Conservation (phyloP, 2,797 vertebrate genomes). For the Mus caroli region DNA sequence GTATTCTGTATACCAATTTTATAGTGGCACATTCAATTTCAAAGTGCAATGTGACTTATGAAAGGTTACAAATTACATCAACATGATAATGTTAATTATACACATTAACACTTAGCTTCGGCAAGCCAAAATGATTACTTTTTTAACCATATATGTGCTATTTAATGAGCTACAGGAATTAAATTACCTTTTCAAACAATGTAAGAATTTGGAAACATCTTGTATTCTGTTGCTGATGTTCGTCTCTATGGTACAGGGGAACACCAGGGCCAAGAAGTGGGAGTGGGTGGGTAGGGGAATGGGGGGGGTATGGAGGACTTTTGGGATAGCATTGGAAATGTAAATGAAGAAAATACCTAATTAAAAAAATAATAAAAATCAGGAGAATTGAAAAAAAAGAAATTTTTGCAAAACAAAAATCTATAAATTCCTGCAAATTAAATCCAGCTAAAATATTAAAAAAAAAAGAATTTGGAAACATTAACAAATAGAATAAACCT, state of each 20-base stretch:
- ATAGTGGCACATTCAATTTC: constrained; percentile 57
- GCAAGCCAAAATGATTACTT: background rate
- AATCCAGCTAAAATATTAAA: no score
- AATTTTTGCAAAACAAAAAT: no score
- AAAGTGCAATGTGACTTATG: constrained; percentile 58
- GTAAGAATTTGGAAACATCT: background rate
- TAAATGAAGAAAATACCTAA: no score
- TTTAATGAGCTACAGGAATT: constrained; percentile 13
- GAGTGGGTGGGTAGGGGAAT: no score
- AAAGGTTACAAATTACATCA: constrained; percentile 53
- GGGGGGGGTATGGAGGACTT: no score
- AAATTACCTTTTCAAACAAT: constrained; percentile 11
- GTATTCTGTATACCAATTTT: background rate
- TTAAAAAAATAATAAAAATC: no score
- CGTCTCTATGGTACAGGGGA: no score
- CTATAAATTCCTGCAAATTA: no score
- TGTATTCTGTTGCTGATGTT: no score
- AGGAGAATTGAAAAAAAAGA: no score
- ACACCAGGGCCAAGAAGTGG: no score
- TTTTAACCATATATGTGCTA: background rate
- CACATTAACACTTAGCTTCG: constrained; percentile 11
- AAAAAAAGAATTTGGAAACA: background rate
- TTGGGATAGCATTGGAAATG: no score
- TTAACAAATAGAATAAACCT: constrained; percentile 1
- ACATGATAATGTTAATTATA: constrained; percentile 41